Evolutionary conservation across 2,888 invertebrate genomes (phyloP).

Genomic region (Calliphora vomitoria): DNA sequence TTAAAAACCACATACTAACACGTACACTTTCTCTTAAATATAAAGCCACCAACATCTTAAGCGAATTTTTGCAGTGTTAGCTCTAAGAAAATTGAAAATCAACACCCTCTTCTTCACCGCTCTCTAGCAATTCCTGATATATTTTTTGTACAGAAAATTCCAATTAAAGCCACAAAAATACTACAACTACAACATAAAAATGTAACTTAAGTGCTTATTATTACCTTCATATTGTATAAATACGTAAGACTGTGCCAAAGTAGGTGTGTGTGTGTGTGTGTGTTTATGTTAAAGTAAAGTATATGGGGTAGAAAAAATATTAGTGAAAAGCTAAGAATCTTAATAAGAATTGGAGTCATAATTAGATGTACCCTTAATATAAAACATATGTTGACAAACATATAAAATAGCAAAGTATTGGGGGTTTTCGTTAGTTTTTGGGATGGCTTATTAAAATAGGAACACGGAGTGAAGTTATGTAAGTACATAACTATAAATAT

Average conservation of each 20-base stretch:
- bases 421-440: neutral
- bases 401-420: neutral
- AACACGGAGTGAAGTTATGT: neutral
- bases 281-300: neutral
- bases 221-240: conserved; percentile 45
- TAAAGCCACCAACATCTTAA: conserved; percentile 20
- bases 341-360: conserved; percentile 18
- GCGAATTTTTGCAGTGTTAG: conserved; percentile 30
- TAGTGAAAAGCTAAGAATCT: neutral
- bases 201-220: conserved; percentile 54
- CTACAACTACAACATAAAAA: conserved; percentile 39
- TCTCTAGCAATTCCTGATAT: neutral
- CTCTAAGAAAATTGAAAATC: conserved; percentile 16
- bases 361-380: conserved; percentile 34
- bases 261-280: neutral
- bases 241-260: neutral
- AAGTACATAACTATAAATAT: too few species aligned
- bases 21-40: neutral
- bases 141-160: conserved; percentile 32
- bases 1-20: conserved; percentile 10
- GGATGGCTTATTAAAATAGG: neutral
- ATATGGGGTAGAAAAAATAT: neutral
- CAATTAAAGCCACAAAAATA: conserved; percentile 61
- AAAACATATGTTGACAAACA: conserved; percentile 41
- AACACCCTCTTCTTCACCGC: neutral